Percentiles rank a stretch among this genome's conserved stretches.
Evolutionary conservation across 1,140 invertebrate species (phyloP).

Genomic region (Pentalonia nigronervosa): DNA sequence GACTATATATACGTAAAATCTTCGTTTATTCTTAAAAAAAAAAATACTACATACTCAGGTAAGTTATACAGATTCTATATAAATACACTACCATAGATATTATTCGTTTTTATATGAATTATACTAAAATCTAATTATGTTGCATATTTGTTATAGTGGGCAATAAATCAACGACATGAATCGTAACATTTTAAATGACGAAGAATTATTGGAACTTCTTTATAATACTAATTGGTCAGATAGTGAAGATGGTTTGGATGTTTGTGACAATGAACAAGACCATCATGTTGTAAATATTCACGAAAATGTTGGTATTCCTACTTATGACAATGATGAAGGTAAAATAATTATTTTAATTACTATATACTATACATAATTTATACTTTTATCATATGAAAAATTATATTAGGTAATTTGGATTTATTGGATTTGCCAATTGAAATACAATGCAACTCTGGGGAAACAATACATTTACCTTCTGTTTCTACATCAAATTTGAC

Average conservation of each 20-base stretch:
- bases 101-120: conserved; percentile 34
- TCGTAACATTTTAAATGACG: conserved; percentile 19
- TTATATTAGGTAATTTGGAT: not conserved
- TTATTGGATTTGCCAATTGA: no score
- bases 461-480: no score
- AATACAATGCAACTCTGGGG: no score
- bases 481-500: no score
- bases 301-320: not conserved
- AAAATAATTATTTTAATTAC: not conserved
- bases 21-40: no score
- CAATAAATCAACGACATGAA: not conserved
- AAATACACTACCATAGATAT: conserved; percentile 10
- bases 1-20: no score
- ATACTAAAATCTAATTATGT: conserved; percentile 45
- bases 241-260: conserved; percentile 1
- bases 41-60: no score
- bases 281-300: not conserved
- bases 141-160: conserved; percentile 19
- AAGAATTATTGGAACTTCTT: conserved; percentile 17
- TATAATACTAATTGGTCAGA: conserved; percentile 44
- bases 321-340: not conserved
- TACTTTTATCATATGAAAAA: not conserved
- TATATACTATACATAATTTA: not conserved
- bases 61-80: no score
- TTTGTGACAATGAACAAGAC: conserved; percentile 3